Evolutionary conservation across 1,140 invertebrate genomes (phyloP).

Genomic region (Papilio polytes): DNA sequence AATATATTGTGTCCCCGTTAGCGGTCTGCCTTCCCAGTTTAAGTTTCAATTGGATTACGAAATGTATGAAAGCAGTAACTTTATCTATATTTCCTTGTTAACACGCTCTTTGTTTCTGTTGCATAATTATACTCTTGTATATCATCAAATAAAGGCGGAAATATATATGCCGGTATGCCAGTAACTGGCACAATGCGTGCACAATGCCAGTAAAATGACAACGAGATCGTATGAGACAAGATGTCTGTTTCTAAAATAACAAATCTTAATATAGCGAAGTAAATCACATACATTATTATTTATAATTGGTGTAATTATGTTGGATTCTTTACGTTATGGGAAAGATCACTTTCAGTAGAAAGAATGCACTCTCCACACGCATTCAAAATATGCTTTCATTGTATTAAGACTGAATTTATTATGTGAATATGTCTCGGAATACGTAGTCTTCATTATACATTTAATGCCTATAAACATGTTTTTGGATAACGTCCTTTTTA

Average conservation of each 20-base stretch:
- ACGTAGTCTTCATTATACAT: neutral
- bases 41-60: conserved; percentile 16
- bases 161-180: too few species aligned
- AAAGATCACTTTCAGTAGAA: conserved; percentile 13
- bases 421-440: neutral
- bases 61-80: conserved; percentile 17
- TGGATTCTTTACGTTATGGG: neutral
- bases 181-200: too few species aligned
- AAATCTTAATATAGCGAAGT: neutral
- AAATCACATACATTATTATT: conserved; percentile 22
- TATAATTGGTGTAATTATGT: neutral
- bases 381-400: neutral
- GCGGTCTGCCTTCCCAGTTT: conserved; percentile 26
- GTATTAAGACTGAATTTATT: neutral
- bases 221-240: too few species aligned
- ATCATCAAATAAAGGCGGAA: too few species aligned
- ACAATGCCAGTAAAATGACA: too few species aligned
- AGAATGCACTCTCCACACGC: neutral
- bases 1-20: conserved; percentile 29
- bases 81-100: neutral
- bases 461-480: too few species aligned
- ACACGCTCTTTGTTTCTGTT: neutral
- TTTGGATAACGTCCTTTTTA: neutral
- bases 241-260: too few species aligned
- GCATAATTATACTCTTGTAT: neutral